Base-by-base conservation (phyloP, 2,797 vertebrate genomes). In the Acanthurus lineatus region DNA sequence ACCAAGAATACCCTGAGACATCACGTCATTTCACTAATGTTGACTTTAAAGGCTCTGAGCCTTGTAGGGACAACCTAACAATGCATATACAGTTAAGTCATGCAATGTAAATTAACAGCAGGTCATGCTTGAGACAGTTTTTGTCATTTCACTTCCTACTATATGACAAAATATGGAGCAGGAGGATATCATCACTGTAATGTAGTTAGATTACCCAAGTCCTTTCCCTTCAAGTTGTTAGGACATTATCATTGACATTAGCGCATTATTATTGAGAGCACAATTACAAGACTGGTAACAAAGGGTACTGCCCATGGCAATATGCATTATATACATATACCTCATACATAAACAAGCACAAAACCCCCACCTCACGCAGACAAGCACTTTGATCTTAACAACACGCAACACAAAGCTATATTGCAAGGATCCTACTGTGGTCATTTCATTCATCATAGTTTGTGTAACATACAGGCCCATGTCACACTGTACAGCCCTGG, bases 21-120 rank as follows among this genome's bases (percentile, higher is more conserved):
- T 44, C 19, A 56, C 25, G 61, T 57, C 0, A 58, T 66, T 62
- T 48, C 48, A 9, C 28, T 48, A 12, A 44, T 16, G 16, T 25
- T 38, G 40, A 54, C 47, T 6, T 14, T 44, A 11, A 60, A 49
- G 20, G 28, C 22, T 53, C 6, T 48, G 64, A 59, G 47, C 51
- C 5, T 35, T 62, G 17, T 60, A 53, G 28, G 28, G 60, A 71
- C 28, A 59, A 49, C 74, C 69, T 88, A 71, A 62, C 76, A 54
- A 67, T 68, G 60, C 56, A 79, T 47, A 15, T 42, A 14, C 49
- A 76, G 69, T 48, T 77, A 54, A 32, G 28, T 83, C 5, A 59
- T 64, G 7, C 45, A 16, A 32, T 35, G 22, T n/a, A 52, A 86
- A 81, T 88, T 67, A 84, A 86, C 82, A 88, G 86, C 81, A 86